Evolutionary conservation across 2,797 vertebrate genomes (phyloP), one percentile per base, ranked within the genome.

Genomic region (Platyrinchus mystaceus): DNA sequence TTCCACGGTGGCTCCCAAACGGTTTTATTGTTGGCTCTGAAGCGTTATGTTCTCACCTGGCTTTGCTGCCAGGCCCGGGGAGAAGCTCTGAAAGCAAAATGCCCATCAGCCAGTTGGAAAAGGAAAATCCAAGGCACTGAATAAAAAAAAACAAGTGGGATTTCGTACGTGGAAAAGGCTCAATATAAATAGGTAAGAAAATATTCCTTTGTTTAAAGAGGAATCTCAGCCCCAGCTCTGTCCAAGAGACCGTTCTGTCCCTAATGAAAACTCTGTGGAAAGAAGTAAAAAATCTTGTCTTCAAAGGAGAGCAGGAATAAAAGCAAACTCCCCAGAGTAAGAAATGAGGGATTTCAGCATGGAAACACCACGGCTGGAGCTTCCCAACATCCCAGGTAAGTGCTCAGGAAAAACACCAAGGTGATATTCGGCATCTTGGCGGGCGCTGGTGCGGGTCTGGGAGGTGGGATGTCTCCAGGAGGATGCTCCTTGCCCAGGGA

Each of bases 181-280:
- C 36, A 14, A 71, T 58, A 91, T 62, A 94, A 76, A 91, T 39
- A 91, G 92, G 68, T 92, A 97, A 93, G 96, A 77, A 96, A 95
- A 97, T 92, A 96, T 41, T 93, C 96, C 84, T 93, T 94, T 75
- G 36, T 44, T 90, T 80, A 55, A 83, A 75, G 71, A 87, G 55
- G 47, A 89, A 96, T 92, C 71, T 97, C 77, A 92, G 96, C 22
- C 84, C 52, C 83, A 84, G 95, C 93, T 96, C 92, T 82, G 80
- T 93, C 89, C 87, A 18, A 52, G 28, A 52, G 50, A 19, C 27
- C 10, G 28, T 52, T 52, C 27, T 52, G 80, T 94, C 89, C 89
- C 95, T 95, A 20, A 27, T 37, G 32, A 73, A 88, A 41, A 0
- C 21, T 71, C 90, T 77, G 24, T 13, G 44, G 67, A 68, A 92